Evolutionary conservation across 2,113 vertebrate species (phyloP).

Genomic region (Lucifuga dentata): DNA sequence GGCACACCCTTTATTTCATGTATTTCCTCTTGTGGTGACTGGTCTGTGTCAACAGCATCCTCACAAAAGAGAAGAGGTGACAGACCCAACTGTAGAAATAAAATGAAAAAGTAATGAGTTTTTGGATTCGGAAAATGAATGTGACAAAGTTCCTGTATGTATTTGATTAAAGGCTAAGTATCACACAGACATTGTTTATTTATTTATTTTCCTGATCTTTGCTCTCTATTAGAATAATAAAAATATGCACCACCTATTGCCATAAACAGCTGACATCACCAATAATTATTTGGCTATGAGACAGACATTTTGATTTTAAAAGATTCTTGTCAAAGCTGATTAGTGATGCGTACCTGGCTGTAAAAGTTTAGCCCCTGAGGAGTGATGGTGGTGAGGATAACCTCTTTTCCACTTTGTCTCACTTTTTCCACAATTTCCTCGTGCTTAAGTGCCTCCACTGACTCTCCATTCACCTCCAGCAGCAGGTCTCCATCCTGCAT

Average conservation of each 20-base stretch:
- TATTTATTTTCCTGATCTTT: background rate
- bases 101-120: background rate
- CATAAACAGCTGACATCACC: background rate
- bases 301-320: too few relatives aligned
- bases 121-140: too few relatives aligned
- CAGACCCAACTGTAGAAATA: slow-evolving; percentile 85
- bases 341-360: slow-evolving; percentile 79
- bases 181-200: too few relatives aligned
- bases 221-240: background rate
- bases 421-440: slow-evolving; percentile 87
- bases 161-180: too few relatives aligned
- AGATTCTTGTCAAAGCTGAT: too few relatives aligned
- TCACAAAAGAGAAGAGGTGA: slow-evolving; percentile 90
- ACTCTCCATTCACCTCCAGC: slow-evolving; percentile 91
- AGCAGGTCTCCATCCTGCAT: slow-evolving; percentile 91
- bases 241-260: background rate
- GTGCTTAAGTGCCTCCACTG: slow-evolving; percentile 85
- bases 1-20: background rate
- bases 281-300: background rate
- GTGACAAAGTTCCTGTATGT: too few relatives aligned
- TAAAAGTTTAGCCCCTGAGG: slow-evolving; percentile 86
- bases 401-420: slow-evolving; percentile 74
- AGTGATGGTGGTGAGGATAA: slow-evolving; percentile 87
- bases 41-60: slow-evolving; percentile 41
- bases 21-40: slow-evolving; percentile 10